A percentile compares a stretch with the other conserved stretches of the same genome.
phyloP scores from a whole-genome alignment of 1,140 invertebrate species.

The Conus betulinus region DNA sequence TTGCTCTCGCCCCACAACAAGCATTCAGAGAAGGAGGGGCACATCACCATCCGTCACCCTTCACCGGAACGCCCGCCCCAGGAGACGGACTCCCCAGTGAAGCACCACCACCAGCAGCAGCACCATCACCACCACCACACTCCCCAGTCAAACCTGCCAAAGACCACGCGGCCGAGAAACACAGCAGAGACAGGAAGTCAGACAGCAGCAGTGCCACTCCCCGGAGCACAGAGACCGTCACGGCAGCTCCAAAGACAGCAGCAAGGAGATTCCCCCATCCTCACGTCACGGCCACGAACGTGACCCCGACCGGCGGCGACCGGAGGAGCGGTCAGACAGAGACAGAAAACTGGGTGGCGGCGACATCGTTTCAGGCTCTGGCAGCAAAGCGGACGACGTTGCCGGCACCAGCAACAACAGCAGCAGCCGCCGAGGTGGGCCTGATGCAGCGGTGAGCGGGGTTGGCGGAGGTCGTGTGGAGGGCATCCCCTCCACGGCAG shows the following conservation, averaged over 20 bases:
- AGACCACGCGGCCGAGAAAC: background rate
- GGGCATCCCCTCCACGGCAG: background rate
- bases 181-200: background rate
- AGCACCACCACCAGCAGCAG: background rate
- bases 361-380: background rate
- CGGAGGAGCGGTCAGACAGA: slow-evolving; percentile 3
- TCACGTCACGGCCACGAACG: background rate
- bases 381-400: slow-evolving; percentile 2
- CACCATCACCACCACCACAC: background rate
- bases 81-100: background rate
- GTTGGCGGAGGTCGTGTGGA: background rate
- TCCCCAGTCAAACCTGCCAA: background rate
- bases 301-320: background rate
- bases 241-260: background rate
- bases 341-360: background rate
- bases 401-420: too few relatives aligned
- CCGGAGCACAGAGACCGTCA: background rate
- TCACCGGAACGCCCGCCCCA: background rate
- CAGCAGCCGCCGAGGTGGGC: background rate
- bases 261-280: background rate
- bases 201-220: background rate
- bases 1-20: background rate
- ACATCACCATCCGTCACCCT: slow-evolving; percentile 17
- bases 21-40: background rate
- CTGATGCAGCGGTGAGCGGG: too few relatives aligned